These are phyloP conservation scores for Caenorhabditis virilis DNA, from an alignment of 2,888 invertebrate genomes.

Conservation along the genomic window DNA sequence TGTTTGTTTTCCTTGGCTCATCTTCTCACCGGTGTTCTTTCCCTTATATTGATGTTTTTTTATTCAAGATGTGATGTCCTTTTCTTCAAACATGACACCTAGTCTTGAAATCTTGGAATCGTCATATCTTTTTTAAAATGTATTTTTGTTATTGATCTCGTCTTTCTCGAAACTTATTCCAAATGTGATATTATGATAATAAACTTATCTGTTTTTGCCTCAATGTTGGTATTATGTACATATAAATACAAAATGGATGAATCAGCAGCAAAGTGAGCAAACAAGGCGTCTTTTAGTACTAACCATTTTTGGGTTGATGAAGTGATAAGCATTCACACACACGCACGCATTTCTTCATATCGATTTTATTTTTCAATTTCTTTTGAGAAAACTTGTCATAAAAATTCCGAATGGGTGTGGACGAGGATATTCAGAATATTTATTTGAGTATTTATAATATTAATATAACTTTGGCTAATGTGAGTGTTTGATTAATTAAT, in stretches of 20 bases:
- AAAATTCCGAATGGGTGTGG: conserved; percentile 35
- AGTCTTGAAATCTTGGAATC: not conserved
- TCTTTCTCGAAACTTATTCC: too few species aligned
- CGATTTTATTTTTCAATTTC: not conserved
- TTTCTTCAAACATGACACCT: not conserved
- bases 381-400: not conserved
- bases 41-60: not conserved
- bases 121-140: not conserved
- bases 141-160: not conserved
- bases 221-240: too few species aligned
- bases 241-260: not conserved
- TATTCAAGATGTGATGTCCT: not conserved
- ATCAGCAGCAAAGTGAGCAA: not conserved
- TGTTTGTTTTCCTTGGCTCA: not conserved
- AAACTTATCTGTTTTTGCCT: too few species aligned
- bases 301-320: conserved; percentile 8
- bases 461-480: conserved; percentile 38
- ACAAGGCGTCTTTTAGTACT: not conserved
- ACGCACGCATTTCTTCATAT: not conserved
- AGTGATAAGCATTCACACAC: conserved; percentile 20
- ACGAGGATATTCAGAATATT: conserved; percentile 44
- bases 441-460: conserved; percentile 45
- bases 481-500: too few species aligned
- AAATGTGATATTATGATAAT: too few species aligned
- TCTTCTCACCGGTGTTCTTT: not conserved